These are phyloP conservation scores for Eupeodes corollae DNA, from an alignment of 1,140 invertebrate genomes.

Conservation along the genomic window DNA sequence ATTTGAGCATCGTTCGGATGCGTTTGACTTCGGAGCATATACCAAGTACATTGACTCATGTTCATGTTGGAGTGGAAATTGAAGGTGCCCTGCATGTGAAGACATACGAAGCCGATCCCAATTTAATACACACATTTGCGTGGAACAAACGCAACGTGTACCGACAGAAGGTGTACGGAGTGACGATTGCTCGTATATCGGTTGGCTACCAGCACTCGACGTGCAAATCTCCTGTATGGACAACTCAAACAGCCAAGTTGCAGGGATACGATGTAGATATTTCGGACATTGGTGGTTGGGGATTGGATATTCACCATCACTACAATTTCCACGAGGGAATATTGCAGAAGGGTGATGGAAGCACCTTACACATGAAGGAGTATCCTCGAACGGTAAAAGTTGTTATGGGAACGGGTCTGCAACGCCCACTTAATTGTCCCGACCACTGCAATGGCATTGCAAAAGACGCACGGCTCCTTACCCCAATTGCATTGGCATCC, in stretches of 20 bases:
- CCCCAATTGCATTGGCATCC: conserved; percentile 83
- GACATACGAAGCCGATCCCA: conserved; percentile 89
- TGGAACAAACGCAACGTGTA: conserved; percentile 97
- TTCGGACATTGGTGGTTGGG: conserved; percentile 94
- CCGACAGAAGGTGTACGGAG: conserved; percentile 88
- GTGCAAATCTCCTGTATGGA: conserved; percentile 82
- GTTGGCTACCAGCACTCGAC: conserved; percentile 91
- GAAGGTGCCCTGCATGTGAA: conserved; percentile 84
- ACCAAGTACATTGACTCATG: conserved; percentile 68
- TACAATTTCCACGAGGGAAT: conserved; percentile 97
- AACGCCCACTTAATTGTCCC: conserved; percentile 60
- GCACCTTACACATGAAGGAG: conserved; percentile 83
- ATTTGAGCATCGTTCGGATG: conserved; percentile 83
- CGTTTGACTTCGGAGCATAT: conserved; percentile 72
- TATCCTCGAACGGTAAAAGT: conserved; percentile 82
- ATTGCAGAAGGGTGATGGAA: conserved; percentile 91
- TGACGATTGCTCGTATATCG: conserved; percentile 72
- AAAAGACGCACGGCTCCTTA: conserved; percentile 74
- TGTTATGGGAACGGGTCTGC: conserved; percentile 88
- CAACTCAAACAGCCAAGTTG: conserved; percentile 81
- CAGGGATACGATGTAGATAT: conserved; percentile 97
- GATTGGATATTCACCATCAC: conserved; percentile 93
- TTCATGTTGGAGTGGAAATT: conserved; percentile 81
- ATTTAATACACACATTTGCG: conserved; percentile 86
- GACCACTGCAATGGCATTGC: conserved; percentile 76